A percentile compares a stretch with the other conserved stretches of the same genome.
Conservation (phyloP, 2,888 invertebrate species). For the Rotaria sp. region DNA sequence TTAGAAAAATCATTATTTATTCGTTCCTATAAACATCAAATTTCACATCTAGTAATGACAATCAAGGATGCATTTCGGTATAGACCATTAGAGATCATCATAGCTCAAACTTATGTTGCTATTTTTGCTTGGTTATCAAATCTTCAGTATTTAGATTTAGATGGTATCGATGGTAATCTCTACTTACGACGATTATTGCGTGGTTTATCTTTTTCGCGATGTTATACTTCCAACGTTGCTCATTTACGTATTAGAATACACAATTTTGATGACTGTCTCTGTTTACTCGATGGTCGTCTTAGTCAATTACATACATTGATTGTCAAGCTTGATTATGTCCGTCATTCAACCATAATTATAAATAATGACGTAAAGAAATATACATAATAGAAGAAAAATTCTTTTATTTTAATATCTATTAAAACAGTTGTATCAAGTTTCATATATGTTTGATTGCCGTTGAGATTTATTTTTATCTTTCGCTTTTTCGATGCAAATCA, state of each 20-base stretch:
- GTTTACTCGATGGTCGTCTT: neutral
- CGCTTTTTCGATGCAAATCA: no score
- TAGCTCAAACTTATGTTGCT: neutral
- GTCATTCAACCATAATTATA: neutral
- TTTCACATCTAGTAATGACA: neutral
- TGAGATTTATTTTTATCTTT: no score
- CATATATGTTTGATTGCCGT: no score
- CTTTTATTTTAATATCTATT: neutral
- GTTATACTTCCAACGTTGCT: neutral
- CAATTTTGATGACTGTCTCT: neutral
- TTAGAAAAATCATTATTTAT: neutral
- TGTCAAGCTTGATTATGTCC: neutral
- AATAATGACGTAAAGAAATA: neutral
- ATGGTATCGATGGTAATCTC: neutral
- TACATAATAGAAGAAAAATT: neutral
- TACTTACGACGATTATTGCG: neutral
- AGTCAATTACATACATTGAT: neutral
- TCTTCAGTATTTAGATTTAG: neutral
- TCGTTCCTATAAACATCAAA: slow-evolving; percentile 11
- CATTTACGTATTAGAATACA: neutral
- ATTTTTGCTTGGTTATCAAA: neutral
- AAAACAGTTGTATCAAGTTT: no score
- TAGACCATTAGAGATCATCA: neutral
- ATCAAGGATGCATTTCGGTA: neutral
- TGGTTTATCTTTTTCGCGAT: neutral